Base-by-base conservation (phyloP, 2,888 invertebrate genomes). In the Zele albiditarsus region DNA sequence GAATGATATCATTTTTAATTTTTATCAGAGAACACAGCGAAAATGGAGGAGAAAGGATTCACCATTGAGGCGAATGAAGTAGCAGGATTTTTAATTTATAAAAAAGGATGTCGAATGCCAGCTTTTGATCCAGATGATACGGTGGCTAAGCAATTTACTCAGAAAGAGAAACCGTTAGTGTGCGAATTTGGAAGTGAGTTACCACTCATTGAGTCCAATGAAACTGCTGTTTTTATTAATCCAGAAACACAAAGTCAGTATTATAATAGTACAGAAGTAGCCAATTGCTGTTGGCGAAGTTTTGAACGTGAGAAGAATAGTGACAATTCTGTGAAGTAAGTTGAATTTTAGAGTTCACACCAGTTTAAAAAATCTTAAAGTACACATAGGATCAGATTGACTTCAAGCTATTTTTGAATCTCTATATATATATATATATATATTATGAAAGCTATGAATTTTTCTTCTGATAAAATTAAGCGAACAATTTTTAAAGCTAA, bases 31-130 rank as follows among this genome's bases (percentile, higher is more conserved):
- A 53, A 4, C 8, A 8, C 20, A 20, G 20, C n/a, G 8, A 10
- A 20, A 53, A 53, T 76, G 6, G 77, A 81, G 20, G 67, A 71
- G 16, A 8, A 66, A 33, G 27, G 62, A 58, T 25, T 57, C 38
- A 63, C 10, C n/a, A 1, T 57, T 31, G 28, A 71, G 57, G 63
- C 27, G 60, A 65, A 42, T 58, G 60, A 78, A 46, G 74, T 74
- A 69, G 69, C 84, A 20, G 87, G 85, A 3, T 93, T 90, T 81
- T 89, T 93, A 2, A 92, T 94, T 69, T 91, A 91, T 83, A 94
- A 93, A 10, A 89, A 90, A 75, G 94, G 94, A 27, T 94, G 94
- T 84, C 92, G 92, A 12, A 94, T 95, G 80, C 93, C 94, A 0
- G 91, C 91, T 1, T 88, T 94, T 81, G 90, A 92, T 79, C 92